Evolutionary conservation across 2,888 invertebrate species (phyloP).

Genomic region (Perithous albicinctus): DNA sequence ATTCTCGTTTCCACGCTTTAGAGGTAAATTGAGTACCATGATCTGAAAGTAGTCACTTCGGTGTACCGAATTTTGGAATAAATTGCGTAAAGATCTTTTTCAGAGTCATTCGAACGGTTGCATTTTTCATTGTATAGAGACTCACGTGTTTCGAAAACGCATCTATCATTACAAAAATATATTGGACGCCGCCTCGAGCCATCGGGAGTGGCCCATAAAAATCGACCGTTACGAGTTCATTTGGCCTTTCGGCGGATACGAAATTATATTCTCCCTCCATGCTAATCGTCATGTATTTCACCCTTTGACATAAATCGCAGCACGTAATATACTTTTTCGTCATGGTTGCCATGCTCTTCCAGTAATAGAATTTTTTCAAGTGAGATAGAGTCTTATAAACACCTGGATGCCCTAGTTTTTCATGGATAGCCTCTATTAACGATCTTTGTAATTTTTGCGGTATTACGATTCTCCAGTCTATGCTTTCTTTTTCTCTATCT

Average conservation of each 20-base stretch:
- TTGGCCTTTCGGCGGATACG: neutral
- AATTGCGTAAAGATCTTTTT: neutral
- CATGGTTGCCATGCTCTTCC: constrained; percentile 10
- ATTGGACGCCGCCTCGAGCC: too few species aligned
- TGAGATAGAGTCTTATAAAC: constrained; percentile 47
- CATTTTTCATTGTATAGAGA: neutral
- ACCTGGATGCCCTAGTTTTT: constrained; percentile 51
- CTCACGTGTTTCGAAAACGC: constrained; percentile 28
- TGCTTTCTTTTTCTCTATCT: neutral
- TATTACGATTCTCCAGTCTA: constrained; percentile 39
- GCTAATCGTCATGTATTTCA: neutral
- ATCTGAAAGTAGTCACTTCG: constrained; percentile 21
- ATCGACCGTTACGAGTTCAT: constrained; percentile 24
- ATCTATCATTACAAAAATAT: neutral
- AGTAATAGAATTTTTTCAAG: constrained; percentile 45
- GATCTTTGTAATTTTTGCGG: constrained; percentile 13
- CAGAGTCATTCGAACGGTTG: too few species aligned
- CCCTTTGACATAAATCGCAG: constrained; percentile 54
- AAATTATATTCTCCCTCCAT: constrained; percentile 39
- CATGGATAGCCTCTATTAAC: constrained; percentile 49
- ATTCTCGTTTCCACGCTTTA: neutral
- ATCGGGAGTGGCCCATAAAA: too few species aligned
- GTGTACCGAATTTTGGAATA: constrained; percentile 22
- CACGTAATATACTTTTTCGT: constrained; percentile 36
- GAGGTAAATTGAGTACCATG: constrained; percentile 43